Evolutionary conservation across 2,888 invertebrate species (phyloP).

Genomic region (Phlogophora meticulosa): DNA sequence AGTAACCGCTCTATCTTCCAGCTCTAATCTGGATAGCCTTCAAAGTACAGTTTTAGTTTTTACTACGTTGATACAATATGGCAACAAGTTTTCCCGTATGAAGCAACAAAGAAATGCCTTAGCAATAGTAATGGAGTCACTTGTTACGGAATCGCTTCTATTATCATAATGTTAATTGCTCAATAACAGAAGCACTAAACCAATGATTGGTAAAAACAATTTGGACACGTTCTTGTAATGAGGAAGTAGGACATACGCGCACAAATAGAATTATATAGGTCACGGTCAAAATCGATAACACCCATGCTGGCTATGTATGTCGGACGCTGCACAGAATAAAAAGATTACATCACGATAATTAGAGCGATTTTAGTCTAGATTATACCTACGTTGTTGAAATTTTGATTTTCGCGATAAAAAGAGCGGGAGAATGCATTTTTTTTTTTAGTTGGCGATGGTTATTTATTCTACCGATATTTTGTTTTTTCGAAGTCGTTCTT

Average conservation of each 20-base stretch:
- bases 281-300: slow-evolving; percentile 77
- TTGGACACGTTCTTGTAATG: slow-evolving; percentile 39
- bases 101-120: slow-evolving; percentile 53
- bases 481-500: slow-evolving; percentile 10
- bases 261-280: slow-evolving; percentile 71
- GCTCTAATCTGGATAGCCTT: slow-evolving; percentile 2
- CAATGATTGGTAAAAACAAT: slow-evolving; percentile 39
- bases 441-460: not conserved
- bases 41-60: slow-evolving; percentile 1
- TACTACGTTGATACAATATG: slow-evolving; percentile 6
- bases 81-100: slow-evolving; percentile 26
- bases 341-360: slow-evolving; percentile 48
- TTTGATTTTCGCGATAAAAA: slow-evolving; percentile 13
- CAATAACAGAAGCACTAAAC: slow-evolving; percentile 41
- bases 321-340: slow-evolving; percentile 47
- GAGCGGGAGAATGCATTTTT: slow-evolving; percentile 27
- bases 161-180: slow-evolving; percentile 41
- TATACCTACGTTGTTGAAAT: slow-evolving; percentile 7
- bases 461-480: slow-evolving; percentile 8
- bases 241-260: slow-evolving; percentile 57
- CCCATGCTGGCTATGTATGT: slow-evolving; percentile 42
- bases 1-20: not conserved
- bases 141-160: slow-evolving; percentile 45
- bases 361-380: slow-evolving; percentile 8
- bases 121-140: slow-evolving; percentile 46